A percentile compares a stretch with the other conserved stretches of the same genome.
Evolutionary conservation across 2,797 vertebrate species (phyloP).

Genomic region (Syngnathus rostellatus): DNA sequence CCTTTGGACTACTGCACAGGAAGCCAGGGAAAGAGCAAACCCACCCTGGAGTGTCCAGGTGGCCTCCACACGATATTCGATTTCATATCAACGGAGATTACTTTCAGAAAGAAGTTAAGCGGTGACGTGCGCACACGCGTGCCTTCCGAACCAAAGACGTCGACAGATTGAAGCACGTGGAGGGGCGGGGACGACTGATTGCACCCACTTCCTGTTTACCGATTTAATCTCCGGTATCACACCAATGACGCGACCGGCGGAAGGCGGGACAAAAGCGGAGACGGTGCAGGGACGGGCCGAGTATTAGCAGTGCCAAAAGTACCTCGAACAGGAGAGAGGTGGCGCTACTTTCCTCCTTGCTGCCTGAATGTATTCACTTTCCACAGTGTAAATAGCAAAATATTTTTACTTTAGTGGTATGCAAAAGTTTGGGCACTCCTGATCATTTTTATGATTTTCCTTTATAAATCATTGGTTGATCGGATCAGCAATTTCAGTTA

Average conservation of each 20-base stretch:
- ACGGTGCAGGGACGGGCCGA: constrained; percentile 19
- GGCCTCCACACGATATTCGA: constrained; percentile 29
- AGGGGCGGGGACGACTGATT: constrained; percentile 18
- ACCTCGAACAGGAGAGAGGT: constrained; percentile 55
- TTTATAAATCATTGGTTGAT: too few relatives aligned
- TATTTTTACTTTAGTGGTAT: constrained; percentile 40
- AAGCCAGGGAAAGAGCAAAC: constrained; percentile 31
- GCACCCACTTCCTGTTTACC: constrained; percentile 28
- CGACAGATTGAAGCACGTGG: constrained; percentile 36
- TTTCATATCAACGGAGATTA: constrained; percentile 46
- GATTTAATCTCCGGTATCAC: constrained; percentile 21
- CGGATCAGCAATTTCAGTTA: too few relatives aligned
- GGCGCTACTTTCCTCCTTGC: constrained; percentile 34
- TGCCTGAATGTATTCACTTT: constrained; percentile 69
- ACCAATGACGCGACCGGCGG: constrained; percentile 12
- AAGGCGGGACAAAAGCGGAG: constrained; percentile 8
- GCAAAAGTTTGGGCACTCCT: too few relatives aligned
- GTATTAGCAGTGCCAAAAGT: constrained; percentile 65
- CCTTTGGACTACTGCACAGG: constrained; percentile 36
- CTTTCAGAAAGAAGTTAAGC: constrained; percentile 30
- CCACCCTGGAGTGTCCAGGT: constrained; percentile 19
- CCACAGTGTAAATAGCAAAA: constrained; percentile 64
- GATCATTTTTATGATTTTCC: too few relatives aligned
- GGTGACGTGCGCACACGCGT: constrained; percentile 51
- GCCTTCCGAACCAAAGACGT: constrained; percentile 69